phyloP scores from a whole-genome alignment of 2,113 vertebrate genomes.

The Aptenodytes patagonicus region DNA sequence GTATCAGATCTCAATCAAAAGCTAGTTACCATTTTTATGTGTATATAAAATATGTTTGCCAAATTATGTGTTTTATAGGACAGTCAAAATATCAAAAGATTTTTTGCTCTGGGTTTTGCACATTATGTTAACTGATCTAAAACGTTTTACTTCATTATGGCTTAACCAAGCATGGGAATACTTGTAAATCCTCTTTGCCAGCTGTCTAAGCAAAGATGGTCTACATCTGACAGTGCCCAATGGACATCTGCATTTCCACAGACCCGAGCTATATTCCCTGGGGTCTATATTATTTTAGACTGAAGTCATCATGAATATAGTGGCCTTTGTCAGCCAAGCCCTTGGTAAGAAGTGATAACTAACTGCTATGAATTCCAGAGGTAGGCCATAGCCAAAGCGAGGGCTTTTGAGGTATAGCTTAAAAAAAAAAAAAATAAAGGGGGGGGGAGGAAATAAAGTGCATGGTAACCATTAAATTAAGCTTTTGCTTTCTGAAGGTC shows the following conservation, averaged over 20 bases:
- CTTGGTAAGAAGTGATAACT: neutral
- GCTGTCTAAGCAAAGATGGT: neutral
- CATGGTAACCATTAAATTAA: neutral
- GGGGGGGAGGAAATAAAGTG: fast-evolving
- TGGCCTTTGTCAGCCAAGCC: neutral
- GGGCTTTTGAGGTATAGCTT: neutral
- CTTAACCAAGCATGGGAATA: neutral
- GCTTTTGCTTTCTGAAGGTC: neutral
- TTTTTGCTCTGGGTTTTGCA: neutral
- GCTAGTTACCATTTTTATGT: neutral
- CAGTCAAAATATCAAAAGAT: neutral
- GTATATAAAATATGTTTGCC: neutral
- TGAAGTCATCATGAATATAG: neutral
- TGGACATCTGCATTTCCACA: neutral
- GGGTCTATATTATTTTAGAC: neutral
- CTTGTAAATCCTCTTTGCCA: neutral
- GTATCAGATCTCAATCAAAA: neutral
- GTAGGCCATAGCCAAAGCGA: neutral
- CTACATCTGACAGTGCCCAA: neutral
- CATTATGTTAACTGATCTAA: neutral
- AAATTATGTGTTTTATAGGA: neutral
- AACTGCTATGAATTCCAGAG: neutral
- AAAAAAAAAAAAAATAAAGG: neutral
- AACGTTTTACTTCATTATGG: neutral
- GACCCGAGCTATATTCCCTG: neutral